These are phyloP conservation scores for Andricus grossulariae DNA, from an alignment of 1,140 invertebrate genomes.

Conservation along the genomic window DNA sequence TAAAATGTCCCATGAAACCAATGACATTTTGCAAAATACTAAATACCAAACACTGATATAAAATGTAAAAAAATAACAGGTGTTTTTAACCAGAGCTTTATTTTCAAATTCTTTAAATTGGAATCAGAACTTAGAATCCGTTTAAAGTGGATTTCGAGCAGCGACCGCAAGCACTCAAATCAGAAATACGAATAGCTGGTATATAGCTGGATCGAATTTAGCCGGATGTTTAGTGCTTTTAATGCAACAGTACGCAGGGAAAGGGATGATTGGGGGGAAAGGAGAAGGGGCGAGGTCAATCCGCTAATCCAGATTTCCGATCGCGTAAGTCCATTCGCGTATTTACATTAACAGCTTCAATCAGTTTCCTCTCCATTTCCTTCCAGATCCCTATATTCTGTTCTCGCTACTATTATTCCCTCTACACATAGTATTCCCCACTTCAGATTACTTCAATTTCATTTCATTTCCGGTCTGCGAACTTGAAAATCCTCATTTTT, in stretches of 20 bases:
- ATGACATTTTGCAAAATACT: too few relatives aligned
- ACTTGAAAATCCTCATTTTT: neutral
- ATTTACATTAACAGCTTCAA: constrained; percentile 69
- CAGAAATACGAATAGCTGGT: constrained; percentile 58
- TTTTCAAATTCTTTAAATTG: neutral
- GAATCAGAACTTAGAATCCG: neutral
- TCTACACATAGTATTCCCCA: neutral
- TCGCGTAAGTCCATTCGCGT: constrained; percentile 57
- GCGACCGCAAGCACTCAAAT: constrained; percentile 66
- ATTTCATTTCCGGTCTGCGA: constrained; percentile 4
- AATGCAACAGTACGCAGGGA: constrained; percentile 40
- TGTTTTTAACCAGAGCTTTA: neutral
- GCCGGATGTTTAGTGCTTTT: constrained; percentile 52
- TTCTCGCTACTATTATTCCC: neutral
- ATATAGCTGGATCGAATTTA: constrained; percentile 54
- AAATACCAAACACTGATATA: too few relatives aligned
- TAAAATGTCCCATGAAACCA: too few relatives aligned
- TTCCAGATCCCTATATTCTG: constrained; percentile 2
- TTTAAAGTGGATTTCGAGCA: constrained; percentile 53
- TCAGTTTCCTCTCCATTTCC: constrained; percentile 65
- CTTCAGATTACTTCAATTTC: neutral
- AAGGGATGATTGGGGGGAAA: constrained; percentile 13
- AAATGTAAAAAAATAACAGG: too few relatives aligned
- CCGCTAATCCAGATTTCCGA: constrained; percentile 64
- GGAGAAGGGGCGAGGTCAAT: constrained; percentile 50